These are phyloP conservation scores for Smithornis capensis DNA, from an alignment of 2,113 vertebrate genomes.

Conservation along the genomic window DNA sequence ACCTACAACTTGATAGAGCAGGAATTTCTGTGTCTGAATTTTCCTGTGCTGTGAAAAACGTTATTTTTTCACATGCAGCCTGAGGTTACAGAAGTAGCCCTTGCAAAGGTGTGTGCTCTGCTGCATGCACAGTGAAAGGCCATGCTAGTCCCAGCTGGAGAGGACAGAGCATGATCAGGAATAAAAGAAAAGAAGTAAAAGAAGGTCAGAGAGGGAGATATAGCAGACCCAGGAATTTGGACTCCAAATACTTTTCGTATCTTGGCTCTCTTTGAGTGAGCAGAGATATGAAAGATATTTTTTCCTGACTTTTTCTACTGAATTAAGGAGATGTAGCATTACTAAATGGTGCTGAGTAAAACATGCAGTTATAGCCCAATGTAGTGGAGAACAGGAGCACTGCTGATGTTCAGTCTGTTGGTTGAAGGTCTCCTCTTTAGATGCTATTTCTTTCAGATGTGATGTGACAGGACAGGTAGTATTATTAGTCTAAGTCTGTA, in stretches of 20 bases:
- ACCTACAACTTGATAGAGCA: not conserved
- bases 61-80: not conserved
- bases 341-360: not conserved
- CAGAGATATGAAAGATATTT: not conserved
- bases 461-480: not conserved
- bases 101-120: not conserved
- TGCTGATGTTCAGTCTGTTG: not conserved
- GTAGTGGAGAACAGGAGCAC: not conserved
- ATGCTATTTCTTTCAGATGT: not conserved
- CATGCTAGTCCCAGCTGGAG: not conserved
- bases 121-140: not conserved
- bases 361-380: not conserved
- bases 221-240: not conserved
- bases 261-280: not conserved
- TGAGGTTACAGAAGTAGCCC: not conserved
- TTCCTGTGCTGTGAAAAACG: not conserved
- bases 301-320: not conserved
- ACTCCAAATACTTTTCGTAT: not conserved
- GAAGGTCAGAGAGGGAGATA: not conserved
- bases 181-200: not conserved
- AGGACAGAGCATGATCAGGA: not conserved
- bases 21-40: not conserved
- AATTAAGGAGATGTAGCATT: not conserved
- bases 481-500: not conserved
- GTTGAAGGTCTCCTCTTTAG: not conserved